These are phyloP conservation scores for Protobothrops flavoviridis DNA, from an alignment of 2,113 vertebrate genomes.

Conservation along the genomic window DNA sequence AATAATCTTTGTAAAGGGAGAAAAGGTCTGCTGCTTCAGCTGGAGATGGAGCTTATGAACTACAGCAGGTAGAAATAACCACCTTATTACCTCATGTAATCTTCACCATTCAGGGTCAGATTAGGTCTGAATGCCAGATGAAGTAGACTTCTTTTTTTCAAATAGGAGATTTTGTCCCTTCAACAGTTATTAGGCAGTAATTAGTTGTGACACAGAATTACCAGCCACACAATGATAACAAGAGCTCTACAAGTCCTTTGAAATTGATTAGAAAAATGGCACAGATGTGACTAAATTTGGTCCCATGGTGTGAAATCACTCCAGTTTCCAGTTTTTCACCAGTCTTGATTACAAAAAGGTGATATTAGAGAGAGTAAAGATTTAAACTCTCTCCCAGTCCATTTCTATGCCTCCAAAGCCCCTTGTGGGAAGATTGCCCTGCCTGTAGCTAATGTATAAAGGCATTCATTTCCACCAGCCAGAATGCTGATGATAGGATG, in stretches of 20 bases:
- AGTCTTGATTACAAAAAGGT: background rate
- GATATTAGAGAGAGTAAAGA: background rate
- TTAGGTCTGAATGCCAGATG: conserved; percentile 68
- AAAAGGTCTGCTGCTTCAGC: conserved; percentile 57
- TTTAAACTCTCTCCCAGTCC: background rate
- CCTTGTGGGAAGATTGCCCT: background rate
- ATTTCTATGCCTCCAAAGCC: background rate
- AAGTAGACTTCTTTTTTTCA: conserved; percentile 70
- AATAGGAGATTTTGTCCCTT: conserved; percentile 76
- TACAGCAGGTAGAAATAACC: conserved; percentile 75
- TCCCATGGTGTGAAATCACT: conserved; percentile 22
- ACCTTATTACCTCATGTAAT: conserved; percentile 72
- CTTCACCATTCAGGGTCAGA: conserved; percentile 71
- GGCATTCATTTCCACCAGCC: conserved; percentile 18
- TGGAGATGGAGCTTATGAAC: conserved; percentile 71
- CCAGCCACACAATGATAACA: conserved; percentile 80
- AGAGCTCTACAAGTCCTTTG: conserved; percentile 84
- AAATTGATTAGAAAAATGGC: conserved; percentile 86
- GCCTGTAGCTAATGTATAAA: background rate
- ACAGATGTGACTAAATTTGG: conserved; percentile 71
- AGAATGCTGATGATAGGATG: background rate
- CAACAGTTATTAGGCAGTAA: conserved; percentile 88
- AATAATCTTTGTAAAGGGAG: conserved; percentile 71
- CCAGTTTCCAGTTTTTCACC: conserved; percentile 25
- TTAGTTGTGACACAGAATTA: conserved; percentile 93